Base-by-base conservation (phyloP, 2,888 invertebrate genomes). In the Amphipyra berbera region DNA sequence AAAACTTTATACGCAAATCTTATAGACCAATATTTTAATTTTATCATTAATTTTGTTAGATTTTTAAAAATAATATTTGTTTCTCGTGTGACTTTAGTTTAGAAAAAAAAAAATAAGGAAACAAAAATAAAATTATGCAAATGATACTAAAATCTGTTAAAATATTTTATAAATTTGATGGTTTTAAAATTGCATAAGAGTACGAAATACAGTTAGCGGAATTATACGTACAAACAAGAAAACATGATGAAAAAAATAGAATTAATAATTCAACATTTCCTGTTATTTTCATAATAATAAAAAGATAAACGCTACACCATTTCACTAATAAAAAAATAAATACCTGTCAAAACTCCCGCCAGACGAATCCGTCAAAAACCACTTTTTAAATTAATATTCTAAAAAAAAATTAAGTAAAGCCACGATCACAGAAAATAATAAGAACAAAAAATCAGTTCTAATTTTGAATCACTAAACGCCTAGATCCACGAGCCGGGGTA, bases 331-430 rank as follows among this genome's bases (percentile, higher is more conserved):
- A 47, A 47, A 6, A 56, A 57, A 74, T 63, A 63, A 57, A 61
- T 50, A 86, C 86, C 86, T 83, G 72, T 69, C 50, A 65, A 73
- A 73, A 76, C 72, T 68, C 72, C 64, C 64, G 58, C 66, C 67
- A 73, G 62, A 52, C 63, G 21, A 53, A 69, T 67, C 66, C 73
- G 59, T 63, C 35, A 66, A 70, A 66, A 56, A 13, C 68, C 75
- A 67, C 73, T 33, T 58, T 65, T 63, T 63, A 70, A 62, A 37
- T 62, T 68, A 37, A 67, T 53, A 63, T 13, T 37, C 49, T 12
- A 53, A 47, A 65, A 54, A 53, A 63, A 68, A 73, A 56, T 13
- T 54, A 68, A 65, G 76, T 52, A 64, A 66, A 60, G 75, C 61
- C 73, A 74, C 64, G 59, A 71, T 63, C 79, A 79, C 76, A 68